These are phyloP conservation scores for Pseudachorutes palmiensis DNA, from an alignment of 1,140 invertebrate species.

Conservation along the genomic window DNA sequence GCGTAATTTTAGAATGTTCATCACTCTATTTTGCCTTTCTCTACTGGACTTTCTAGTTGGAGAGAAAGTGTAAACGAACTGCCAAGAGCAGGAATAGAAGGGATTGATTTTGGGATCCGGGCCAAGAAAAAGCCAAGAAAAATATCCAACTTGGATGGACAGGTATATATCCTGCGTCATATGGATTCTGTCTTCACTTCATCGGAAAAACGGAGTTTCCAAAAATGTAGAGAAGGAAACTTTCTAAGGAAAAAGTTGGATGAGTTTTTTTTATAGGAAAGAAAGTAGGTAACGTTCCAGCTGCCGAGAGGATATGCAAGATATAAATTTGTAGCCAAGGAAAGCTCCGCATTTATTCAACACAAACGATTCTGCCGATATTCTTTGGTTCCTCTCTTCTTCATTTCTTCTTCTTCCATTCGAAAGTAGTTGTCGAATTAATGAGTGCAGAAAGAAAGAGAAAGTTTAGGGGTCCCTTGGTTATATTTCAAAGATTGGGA, in stretches of 20 bases:
- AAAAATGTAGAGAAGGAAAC: too few relatives aligned
- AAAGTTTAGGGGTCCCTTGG: conserved; percentile 37
- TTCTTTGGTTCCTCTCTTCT: too few relatives aligned
- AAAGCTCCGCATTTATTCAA: neutral
- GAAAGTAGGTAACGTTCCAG: conserved; percentile 3
- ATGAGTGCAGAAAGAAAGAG: conserved; percentile 30
- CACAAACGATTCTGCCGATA: neutral
- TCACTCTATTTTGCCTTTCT: conserved; percentile 17
- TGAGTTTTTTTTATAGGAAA: too few relatives aligned
- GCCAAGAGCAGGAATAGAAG: conserved; percentile 1
- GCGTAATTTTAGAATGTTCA: conserved; percentile 14
- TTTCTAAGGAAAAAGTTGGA: too few relatives aligned
- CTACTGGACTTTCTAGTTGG: neutral
- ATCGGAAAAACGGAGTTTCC: too few relatives aligned
- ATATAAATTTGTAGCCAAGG: conserved; percentile 19
- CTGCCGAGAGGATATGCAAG: neutral
- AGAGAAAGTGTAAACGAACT: neutral
- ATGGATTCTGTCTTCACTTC: conserved; percentile 1
- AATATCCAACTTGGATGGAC: conserved; percentile 3
- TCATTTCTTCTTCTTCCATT: neutral
- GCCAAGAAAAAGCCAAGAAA: neutral
- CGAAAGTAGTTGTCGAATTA: conserved; percentile 35
- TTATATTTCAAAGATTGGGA: conserved; percentile 31
- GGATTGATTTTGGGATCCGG: neutral
- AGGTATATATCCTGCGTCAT: neutral